Base-by-base conservation (phyloP, 2,888 invertebrate genomes). In the Stomorhina lunata region DNA sequence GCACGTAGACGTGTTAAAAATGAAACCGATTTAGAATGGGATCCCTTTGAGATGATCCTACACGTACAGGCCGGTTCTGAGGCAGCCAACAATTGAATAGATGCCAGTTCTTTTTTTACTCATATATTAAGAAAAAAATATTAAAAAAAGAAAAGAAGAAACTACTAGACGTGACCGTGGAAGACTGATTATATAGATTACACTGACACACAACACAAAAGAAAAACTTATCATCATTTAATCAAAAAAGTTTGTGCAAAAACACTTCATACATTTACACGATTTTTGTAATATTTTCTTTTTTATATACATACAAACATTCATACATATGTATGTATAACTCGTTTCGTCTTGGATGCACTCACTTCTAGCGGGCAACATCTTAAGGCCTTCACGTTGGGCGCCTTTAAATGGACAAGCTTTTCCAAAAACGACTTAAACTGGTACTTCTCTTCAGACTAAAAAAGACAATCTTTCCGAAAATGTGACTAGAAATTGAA, bases 31-130 rank as follows among this genome's bases (percentile, higher is more conserved):
- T 84, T 89, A 55, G 89, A 89, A 73, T 89, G 89, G 89, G 89
- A 89, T 87, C 89, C 89, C 27, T 89, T 89, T 53, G 89, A 89
- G 81, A 89, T 89, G 90, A 89, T 89, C 68, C 84, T 89, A n/a
- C 90, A 89, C 73, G 89, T 89, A 61, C 90, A 89, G 71, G 79
- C 75, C 10, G 88, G 89, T 48, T 85, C 85, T 2, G 89, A 89
- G 65, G 85, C 89, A 43, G 87, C 89, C 22, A 86, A 88, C 80
- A 89, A 89, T 73, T 89, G 75, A 88, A 84, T 72, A 79, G 73
- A 63, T 80, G 68, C 45, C 68, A 68, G 43, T 78, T 71, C 43
- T 65, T 55, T 61, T 61, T 40, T 55, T 77, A 34, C 43, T 20
- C 10, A 32, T 48, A 72, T 34, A 5, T n/a, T 32, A 43, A 57